Conservation (phyloP, 2,888 invertebrate species). For the Gandaritis pyraliata region DNA sequence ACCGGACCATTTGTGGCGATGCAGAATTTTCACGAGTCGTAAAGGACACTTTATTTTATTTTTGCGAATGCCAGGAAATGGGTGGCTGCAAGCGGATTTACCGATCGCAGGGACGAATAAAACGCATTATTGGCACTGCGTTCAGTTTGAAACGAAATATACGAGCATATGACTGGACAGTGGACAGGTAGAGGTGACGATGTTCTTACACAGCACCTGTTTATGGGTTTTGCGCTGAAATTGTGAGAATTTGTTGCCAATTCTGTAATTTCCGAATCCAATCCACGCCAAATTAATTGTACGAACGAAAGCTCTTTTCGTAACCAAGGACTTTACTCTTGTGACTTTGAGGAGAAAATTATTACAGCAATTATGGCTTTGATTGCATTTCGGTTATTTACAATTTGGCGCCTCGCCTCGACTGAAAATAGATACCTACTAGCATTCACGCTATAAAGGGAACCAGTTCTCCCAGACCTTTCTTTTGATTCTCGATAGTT, state of each 20-base stretch:
- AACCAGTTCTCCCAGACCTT: slow-evolving; percentile 18
- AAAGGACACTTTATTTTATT: slow-evolving; percentile 33
- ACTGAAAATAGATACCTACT: slow-evolving; percentile 53
- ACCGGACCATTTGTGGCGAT: slow-evolving; percentile 9
- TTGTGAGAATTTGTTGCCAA: slow-evolving; percentile 21
- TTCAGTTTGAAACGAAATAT: slow-evolving; percentile 20
- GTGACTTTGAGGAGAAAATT: slow-evolving; percentile 12
- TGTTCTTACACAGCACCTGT: slow-evolving; percentile 19
- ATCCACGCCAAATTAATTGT: slow-evolving; percentile 6
- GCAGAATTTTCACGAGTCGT: slow-evolving; percentile 20
- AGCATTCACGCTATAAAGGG: slow-evolving; percentile 33
- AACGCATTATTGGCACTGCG: slow-evolving; percentile 3
- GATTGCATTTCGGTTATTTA: slow-evolving; percentile 48
- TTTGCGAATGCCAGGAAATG: slow-evolving; percentile 20
- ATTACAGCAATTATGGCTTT: slow-evolving; percentile 31
- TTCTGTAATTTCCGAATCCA: slow-evolving; percentile 7
- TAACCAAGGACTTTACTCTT: slow-evolving; percentile 2
- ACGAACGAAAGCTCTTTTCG: background rate
- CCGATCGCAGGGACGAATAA: slow-evolving; percentile 17
- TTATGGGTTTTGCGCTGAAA: slow-evolving; percentile 14
- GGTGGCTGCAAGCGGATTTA: slow-evolving; percentile 9
- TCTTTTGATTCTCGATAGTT: slow-evolving; percentile 3
- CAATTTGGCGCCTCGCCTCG: slow-evolving; percentile 50
- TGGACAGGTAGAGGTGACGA: slow-evolving; percentile 22
- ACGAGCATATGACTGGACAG: slow-evolving; percentile 10